Percentiles rank a stretch among this genome's conserved stretches.
These are phyloP conservation scores for Glaucidium brasilianum DNA, from an alignment of 2,113 vertebrate genomes.

Conservation along the genomic window DNA sequence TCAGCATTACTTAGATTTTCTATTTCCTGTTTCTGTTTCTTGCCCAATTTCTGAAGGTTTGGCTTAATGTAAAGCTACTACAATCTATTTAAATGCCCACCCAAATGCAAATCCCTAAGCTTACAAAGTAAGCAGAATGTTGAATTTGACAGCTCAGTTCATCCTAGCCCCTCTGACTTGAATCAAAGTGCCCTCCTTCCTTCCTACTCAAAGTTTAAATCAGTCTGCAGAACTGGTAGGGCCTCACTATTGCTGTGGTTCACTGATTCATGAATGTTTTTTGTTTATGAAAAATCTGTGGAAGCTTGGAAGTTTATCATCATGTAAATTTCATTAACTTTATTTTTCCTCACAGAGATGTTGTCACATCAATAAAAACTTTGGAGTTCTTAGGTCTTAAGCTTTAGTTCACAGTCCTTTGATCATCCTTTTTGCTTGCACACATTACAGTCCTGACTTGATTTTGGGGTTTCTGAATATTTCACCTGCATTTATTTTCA, in stretches of 20 bases:
- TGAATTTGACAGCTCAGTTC: not conserved
- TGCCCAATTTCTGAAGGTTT: not conserved
- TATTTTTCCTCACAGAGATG: conserved; percentile 41
- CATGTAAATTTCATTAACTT: conserved; percentile 37
- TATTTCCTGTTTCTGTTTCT: not conserved
- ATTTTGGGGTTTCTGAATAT: not conserved
- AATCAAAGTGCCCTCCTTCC: not conserved
- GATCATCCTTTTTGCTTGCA: not conserved
- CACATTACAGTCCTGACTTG: not conserved
- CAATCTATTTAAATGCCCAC: not conserved
- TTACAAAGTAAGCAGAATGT: not conserved
- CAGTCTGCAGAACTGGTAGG: not conserved
- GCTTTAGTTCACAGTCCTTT: not conserved
- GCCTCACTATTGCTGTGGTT: conserved; percentile 41
- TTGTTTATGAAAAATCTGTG: conserved; percentile 55
- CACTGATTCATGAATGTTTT: conserved; percentile 67
- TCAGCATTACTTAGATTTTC: not conserved
- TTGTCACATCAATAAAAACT: conserved; percentile 61
- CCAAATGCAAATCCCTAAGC: not conserved
- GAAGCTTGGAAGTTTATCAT: conserved; percentile 31
- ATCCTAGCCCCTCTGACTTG: not conserved
- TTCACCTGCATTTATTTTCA: not conserved
- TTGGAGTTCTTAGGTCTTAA: conserved; percentile 25
- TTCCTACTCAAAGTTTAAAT: conserved; percentile 3
- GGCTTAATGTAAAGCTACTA: not conserved